Evolutionary conservation across 1,140 invertebrate genomes (phyloP).

Genomic region (Leptopilina boulardi): DNA sequence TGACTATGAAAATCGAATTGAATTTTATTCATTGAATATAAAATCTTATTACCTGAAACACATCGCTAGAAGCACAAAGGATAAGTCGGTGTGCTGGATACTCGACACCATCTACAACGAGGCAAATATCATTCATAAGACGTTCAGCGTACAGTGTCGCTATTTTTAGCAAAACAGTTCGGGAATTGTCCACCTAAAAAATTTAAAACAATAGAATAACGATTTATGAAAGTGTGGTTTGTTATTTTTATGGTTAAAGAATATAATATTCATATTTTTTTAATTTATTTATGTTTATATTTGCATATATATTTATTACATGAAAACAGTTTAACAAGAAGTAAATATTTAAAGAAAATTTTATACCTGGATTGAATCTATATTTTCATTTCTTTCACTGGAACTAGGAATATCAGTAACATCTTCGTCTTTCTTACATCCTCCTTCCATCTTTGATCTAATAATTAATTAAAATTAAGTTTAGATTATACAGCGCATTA

Average conservation of each 20-base stretch:
- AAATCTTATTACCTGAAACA: slow-evolving; percentile 85
- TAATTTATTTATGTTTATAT: no score
- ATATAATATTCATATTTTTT: no score
- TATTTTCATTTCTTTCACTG: slow-evolving; percentile 40
- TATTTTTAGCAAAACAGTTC: slow-evolving; percentile 87
- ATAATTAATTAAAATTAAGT: no score
- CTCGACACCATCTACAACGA: slow-evolving; percentile 86
- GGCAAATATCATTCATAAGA: slow-evolving; percentile 90
- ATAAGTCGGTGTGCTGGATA: slow-evolving; percentile 95
- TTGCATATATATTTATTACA: no score
- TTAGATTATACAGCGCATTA: no score
- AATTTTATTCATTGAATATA: no score
- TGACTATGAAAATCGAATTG: no score
- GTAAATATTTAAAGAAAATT: neutral
- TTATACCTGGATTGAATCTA: slow-evolving; percentile 59
- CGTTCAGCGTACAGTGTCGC: slow-evolving; percentile 88
- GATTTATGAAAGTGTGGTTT: neutral
- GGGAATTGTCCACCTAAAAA: slow-evolving; percentile 86
- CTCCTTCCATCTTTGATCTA: slow-evolving; percentile 47
- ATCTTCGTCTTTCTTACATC: slow-evolving; percentile 25
- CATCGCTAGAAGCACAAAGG: slow-evolving; percentile 95
- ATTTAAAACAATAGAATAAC: slow-evolving; percentile 32
- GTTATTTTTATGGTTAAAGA: no score
- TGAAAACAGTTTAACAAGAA: no score
- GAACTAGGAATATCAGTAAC: slow-evolving; percentile 33